Base-by-base conservation (phyloP, 1,140 invertebrate species). In the Steinernema khuongi region DNA sequence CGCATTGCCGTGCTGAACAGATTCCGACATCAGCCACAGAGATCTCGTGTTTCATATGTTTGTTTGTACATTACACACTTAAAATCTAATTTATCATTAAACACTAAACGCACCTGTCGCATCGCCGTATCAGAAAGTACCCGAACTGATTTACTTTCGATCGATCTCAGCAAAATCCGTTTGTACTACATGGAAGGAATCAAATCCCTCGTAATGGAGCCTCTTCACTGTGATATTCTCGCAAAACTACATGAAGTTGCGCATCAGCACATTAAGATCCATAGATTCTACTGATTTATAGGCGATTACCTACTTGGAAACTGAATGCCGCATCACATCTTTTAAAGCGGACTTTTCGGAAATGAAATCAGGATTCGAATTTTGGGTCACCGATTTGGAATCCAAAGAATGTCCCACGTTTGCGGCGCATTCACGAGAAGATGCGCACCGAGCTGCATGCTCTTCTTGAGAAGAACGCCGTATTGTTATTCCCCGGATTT, bases 171-270 rank as follows among this genome's bases (percentile, higher is more conserved):
- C 50, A 60, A 60, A 4, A 22, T 60, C 26, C 50, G 50, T 60
- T 4, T 60, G 11, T 60, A 60, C 50, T 60, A 14, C 26, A 60
- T 60, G 50, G 50, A 60, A 60, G 50, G 50, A 60, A 60, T 60
- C 22, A 22, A 60, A 14, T 60, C 50, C 4, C 7, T 60, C 19
- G 50, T 60, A 14, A 60, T 60, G 50, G 50, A 60, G 50, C 50
- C 50, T 7, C 19, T 60, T 14, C 50, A 60, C 19, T 60, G 50
- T 22, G 50, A 60, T 26, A 60, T 60, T 22, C 11, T 60, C 4
- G 50, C 14, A 4, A 60, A 60, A 22, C 50, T 60, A 14, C 11
- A 22, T 4, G 26, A 60, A 22, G 50, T 60, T 17, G 4, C 2
- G 14, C 14, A 14, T n/a, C 36, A 41, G 36, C 7, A 41, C 36